Evolutionary conservation across 1,140 invertebrate genomes (phyloP), one percentile per base, ranked within the genome.

Genomic region (Wasmannia auropunctata): DNA sequence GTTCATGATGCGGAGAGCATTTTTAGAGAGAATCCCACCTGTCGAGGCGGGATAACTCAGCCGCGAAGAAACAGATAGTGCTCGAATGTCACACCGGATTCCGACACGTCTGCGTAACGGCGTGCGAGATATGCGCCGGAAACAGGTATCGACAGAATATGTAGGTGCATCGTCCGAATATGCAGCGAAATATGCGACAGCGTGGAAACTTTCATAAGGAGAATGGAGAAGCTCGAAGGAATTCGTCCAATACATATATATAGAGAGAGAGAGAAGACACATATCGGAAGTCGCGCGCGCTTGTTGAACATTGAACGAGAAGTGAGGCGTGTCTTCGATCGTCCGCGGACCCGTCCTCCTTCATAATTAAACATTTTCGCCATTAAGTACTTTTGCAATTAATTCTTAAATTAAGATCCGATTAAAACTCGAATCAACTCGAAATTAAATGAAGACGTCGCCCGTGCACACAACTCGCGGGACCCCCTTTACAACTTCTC

Each of bases 121-220:
- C 25, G 69, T 60, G 85, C 60, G 28, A 74, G 37, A 56, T 67
- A 75, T 74, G 67, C 51, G 46, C 8, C 34, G 46, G 74, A 86
- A 80, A 89, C 76, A 83, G 76, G 85, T 89, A 89, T 89, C 84
- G 70, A 83, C 86, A 80, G 65, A 65, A 69, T 67, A 49, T 51
- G 84, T 56, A 88, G 88, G 75, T 88, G 88, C 62, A 70, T 58
- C 67, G 51, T 72, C 67, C 51, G 37, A 83, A 83, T 85, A 85
- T 79, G 25, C 37, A 65, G 62, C 62, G 25, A 51, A 79, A 79
- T 54, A 79, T 85, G 79, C 65, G 79, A 74, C 67, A 81, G 51
- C 37, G 54, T 34, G 40, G 31, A 85, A 85, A 77, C 46, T 65
- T 77, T 60, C 22, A 51, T 63, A 79, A 79, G 58, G n/a, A 85